Conservation (phyloP, 2,797 vertebrate species). For the Spondyliosoma cantharus region DNA sequence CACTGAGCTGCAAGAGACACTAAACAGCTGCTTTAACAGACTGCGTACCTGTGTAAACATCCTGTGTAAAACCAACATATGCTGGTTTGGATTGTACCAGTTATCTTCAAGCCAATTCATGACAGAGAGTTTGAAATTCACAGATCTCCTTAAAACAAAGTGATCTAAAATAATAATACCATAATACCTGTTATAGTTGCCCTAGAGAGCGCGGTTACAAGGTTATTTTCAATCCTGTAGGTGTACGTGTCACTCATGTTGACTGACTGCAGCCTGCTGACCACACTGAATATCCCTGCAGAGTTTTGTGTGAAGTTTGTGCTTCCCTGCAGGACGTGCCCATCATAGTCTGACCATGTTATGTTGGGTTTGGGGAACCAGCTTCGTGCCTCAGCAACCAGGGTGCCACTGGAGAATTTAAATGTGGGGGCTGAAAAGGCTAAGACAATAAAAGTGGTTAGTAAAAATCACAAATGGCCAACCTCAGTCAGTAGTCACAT, state of each 20-base stretch:
- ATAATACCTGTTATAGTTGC: slow-evolving; percentile 84
- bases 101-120: not conserved
- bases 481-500: not conserved
- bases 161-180: not conserved
- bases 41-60: not conserved
- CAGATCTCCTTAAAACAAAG: not conserved
- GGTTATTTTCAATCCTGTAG: slow-evolving; percentile 83
- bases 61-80: not conserved
- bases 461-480: not conserved
- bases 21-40: not conserved
- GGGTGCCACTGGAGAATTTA: slow-evolving; percentile 39
- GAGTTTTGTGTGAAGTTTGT: slow-evolving; percentile 61
- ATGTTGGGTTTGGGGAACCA: slow-evolving; percentile 86
- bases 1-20: not conserved
- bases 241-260: slow-evolving; percentile 77
- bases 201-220: slow-evolving; percentile 81
- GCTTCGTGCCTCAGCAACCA: slow-evolving; percentile 78
- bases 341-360: slow-evolving; percentile 73
- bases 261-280: slow-evolving; percentile 73
- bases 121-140: not conserved
- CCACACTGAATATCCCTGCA: slow-evolving; percentile 75
- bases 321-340: slow-evolving; percentile 49
- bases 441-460: slow-evolving; percentile 56
- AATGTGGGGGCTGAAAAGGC: slow-evolving; percentile 84
- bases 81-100: not conserved